Base-by-base conservation (phyloP, 2,113 vertebrate species). In the Engraulis encrasicolus region DNA sequence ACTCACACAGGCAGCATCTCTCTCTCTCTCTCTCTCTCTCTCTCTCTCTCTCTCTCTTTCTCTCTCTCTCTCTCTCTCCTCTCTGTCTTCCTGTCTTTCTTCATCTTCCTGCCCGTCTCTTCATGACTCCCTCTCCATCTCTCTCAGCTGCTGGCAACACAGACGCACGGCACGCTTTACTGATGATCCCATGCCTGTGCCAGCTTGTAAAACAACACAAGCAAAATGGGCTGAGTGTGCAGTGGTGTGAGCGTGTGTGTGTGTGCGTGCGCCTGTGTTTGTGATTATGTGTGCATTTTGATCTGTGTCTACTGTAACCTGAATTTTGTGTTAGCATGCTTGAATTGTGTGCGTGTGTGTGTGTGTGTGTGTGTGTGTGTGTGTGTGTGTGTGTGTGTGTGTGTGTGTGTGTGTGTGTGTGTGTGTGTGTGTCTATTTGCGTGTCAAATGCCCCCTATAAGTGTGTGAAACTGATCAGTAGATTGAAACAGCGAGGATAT, bases 161-260 rank as follows among this genome's bases (percentile, higher is more conserved):
- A 74, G 66, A 17, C 27, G 2, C 27, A 15, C 31, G 66, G 27
- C 66, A 74, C 23, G 66, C 66, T 74, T 34, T 74, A 74, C 27
- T 14, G 66, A 74, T 74, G 66, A 74, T 74, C 66, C 66, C 31
- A 11, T 34, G 66, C 27, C 66, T 74, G 66, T 74, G 66, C 66
- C 66, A 74, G 66, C 66, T 74, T 74, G 66, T 74, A 74, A 74
- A 74, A 74, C 66, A 74, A 74, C 66, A 74, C 27, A 74, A 31
- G 66, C 92, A 91, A 92, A 91, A 92, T 90, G 86, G 90, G 92
- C 90, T 88, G 85, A 85, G 84, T 81, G 82, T 89, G 85, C 88
- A 89, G 85, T 87, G 88, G 88, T 89, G 85, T 87, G 84, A 87
- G 87, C 91, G 82, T 88, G 88, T 92, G 90, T 87, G 83, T 50